Evolutionary conservation across 2,888 invertebrate genomes (phyloP).

Genomic region (Lysandra coridon): DNA sequence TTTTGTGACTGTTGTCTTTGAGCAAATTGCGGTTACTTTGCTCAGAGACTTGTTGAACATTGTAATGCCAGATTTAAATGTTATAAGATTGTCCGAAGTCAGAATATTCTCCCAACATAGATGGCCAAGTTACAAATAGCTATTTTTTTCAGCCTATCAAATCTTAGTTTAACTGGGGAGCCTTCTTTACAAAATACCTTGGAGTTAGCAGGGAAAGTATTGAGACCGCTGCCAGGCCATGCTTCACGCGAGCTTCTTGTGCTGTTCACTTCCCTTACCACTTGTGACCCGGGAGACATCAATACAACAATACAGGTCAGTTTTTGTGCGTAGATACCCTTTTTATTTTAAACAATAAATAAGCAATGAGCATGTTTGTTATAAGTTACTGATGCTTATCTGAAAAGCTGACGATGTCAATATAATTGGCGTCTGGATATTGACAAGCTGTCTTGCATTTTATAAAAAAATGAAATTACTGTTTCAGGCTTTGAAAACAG

Average conservation of each 20-base stretch:
- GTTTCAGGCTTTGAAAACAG: slow-evolving; percentile 84
- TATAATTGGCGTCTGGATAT: too few species aligned
- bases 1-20: too few species aligned
- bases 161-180: slow-evolving; percentile 90
- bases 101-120: too few species aligned
- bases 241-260: slow-evolving; percentile 96
- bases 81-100: too few species aligned
- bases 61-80: too few species aligned
- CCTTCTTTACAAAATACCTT: slow-evolving; percentile 98
- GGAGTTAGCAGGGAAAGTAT: slow-evolving; percentile 90
- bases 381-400: too few species aligned
- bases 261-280: slow-evolving; percentile 95
- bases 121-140: not conserved
- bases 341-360: not conserved
- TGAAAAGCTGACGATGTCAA: too few species aligned
- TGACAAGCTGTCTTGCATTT: too few species aligned
- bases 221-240: slow-evolving; percentile 95
- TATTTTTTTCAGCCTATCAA: slow-evolving; percentile 70
- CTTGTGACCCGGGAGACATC: slow-evolving; percentile 98
- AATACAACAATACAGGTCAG: slow-evolving; percentile 83
- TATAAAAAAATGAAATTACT: not conserved
- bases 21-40: too few species aligned
- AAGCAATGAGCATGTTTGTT: too few species aligned
- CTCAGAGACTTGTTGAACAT: too few species aligned
- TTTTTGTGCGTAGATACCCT: not conserved